phyloP scores from a whole-genome alignment of 2,113 vertebrate species.

The Platysternon megacephalum region DNA sequence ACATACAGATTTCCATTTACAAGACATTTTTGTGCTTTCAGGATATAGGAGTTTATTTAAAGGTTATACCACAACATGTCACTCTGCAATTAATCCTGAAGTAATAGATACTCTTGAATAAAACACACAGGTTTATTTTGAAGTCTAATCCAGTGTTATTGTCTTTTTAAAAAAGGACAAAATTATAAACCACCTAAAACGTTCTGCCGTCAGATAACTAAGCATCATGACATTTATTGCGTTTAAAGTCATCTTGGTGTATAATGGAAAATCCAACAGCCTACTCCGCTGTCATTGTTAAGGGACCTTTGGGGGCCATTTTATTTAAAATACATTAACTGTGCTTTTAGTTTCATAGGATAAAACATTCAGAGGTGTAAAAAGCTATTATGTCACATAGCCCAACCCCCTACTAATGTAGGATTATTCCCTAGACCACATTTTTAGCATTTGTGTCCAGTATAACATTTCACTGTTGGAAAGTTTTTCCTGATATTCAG shows the following conservation, averaged over 20 bases:
- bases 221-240: neutral
- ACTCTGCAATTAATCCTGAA: conserved; percentile 48
- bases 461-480: neutral
- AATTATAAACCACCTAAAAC: neutral
- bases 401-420: neutral
- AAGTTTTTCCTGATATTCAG: neutral
- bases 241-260: neutral
- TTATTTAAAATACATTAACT: neutral
- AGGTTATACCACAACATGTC: conserved; percentile 70
- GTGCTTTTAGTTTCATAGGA: neutral
- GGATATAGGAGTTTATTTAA: conserved; percentile 75
- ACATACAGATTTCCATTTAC: conserved; percentile 69
- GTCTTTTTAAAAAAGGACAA: neutral
- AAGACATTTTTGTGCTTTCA: conserved; percentile 59
- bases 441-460: neutral
- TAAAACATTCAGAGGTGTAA: neutral
- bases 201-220: neutral
- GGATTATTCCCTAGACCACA: neutral
- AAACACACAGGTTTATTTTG: neutral
- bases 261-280: neutral
- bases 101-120: conserved; percentile 52
- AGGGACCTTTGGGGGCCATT: neutral
- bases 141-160: neutral
- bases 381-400: neutral
- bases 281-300: neutral